Base-by-base conservation (phyloP, 2,888 invertebrate species). In the Mythimna albipuncta region DNA sequence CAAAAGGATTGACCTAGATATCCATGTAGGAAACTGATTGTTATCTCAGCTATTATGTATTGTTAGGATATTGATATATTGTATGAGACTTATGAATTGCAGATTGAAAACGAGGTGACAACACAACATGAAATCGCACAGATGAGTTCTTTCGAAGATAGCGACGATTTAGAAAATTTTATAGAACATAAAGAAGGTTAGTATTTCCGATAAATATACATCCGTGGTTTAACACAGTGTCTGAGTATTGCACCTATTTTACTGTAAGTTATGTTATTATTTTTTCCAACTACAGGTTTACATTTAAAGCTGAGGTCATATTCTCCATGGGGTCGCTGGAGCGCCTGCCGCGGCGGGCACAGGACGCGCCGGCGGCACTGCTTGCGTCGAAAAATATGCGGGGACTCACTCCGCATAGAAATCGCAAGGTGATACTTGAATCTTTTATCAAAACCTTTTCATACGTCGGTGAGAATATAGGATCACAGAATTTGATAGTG, bases 1-100 rank as follows among this genome's bases (percentile, higher is more conserved):
- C 85, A 92, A 92, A 91, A 91, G 89, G 89, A 90, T 83, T 92
- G 94, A 93, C 95, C 95, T 89, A 93, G 91, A 90, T 94, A 87
- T 89, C 87, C 87, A 87, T 89, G 91, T 89, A 87, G 90, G 87
- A 85, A 88, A 88, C 87, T 85, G 86, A 92, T 92, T 92, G 91
- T 89, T 82, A 88, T 89, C 87, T 81, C 78, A 83, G 71, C 88
- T 89, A 91, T 93, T 93, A 91, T 92, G 81, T 86, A 81, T 87
- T 85, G 86, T 88, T 85, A 87, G 87, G 88, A 89, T 90, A 89
- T 89, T 87, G 80, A 89, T 89, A 84, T 87, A 86, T 84, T 88
- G 88, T 86, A 80, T 79, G 85, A 59, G 77, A 83, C 77, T 87
- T 89, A 87, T 88, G 75, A 81, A 83, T 91, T 90, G 79, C 88